Percentiles rank a stretch among this genome's conserved stretches.
Evolutionary conservation across 1,140 invertebrate genomes (phyloP).

Genomic region (Drosophila guanche): DNA sequence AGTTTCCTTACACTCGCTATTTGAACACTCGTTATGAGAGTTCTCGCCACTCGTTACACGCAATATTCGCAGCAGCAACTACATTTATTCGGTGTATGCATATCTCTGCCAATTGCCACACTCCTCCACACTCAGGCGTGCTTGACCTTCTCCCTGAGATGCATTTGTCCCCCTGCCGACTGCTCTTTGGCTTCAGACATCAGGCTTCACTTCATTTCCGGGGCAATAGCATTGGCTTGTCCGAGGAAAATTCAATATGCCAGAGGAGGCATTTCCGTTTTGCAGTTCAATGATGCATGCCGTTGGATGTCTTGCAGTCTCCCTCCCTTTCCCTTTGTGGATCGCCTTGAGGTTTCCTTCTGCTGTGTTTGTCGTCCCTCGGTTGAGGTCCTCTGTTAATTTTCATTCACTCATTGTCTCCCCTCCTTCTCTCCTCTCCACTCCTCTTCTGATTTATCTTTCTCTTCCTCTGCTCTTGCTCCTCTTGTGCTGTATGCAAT

Average conservation of each 20-base stretch:
- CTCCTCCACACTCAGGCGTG: neutral
- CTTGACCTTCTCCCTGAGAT: conserved; percentile 3
- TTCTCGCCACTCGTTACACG: too few relatives aligned
- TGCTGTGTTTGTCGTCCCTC: too few relatives aligned
- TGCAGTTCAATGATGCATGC: conserved; percentile 51
- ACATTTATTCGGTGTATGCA: too few relatives aligned
- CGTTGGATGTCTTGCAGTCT: neutral
- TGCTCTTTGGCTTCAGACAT: too few relatives aligned
- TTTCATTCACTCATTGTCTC: too few relatives aligned
- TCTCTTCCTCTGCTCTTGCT: neutral
- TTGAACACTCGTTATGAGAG: too few relatives aligned
- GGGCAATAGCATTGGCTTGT: conserved; percentile 35
- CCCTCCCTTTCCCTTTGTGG: neutral
- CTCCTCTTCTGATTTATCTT: neutral
- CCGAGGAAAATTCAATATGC: conserved; percentile 66
- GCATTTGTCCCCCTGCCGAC: neutral
- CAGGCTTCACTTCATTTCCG: conserved; percentile 32
- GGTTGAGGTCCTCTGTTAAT: too few relatives aligned
- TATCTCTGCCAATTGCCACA: too few relatives aligned
- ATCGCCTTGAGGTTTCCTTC: neutral
- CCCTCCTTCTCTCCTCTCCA: too few relatives aligned
- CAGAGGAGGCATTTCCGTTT: conserved; percentile 63
- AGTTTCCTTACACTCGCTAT: too few relatives aligned
- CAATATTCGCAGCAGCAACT: too few relatives aligned
- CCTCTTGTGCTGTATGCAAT: conserved; percentile 43